Evolutionary conservation across 2,797 vertebrate genomes (phyloP), one percentile per base, ranked within the genome.

Genomic region (Enteromius radiatus): DNA sequence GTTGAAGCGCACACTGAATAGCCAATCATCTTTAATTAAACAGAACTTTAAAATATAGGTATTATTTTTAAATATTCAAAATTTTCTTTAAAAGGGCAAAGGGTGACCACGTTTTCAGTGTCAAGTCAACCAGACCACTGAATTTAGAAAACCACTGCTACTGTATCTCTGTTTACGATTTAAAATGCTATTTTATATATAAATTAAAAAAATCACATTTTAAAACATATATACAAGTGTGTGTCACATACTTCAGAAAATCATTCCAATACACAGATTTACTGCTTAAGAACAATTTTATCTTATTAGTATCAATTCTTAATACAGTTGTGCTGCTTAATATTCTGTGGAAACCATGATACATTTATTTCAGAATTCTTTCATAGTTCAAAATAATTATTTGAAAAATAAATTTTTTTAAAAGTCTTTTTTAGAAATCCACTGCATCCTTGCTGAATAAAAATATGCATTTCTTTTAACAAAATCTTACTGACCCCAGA

Each of bases 91-190:
- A 82, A 54, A 41, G 33, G 41, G 61, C 19, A 67, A 67, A 76
- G 33, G 1, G 45, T 23, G 28, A 21, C 31, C 5, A 52, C 49
- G 69, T 68, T 54, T 67, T 19, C 10, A 43, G n/a, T 76, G 61
- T 41, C 43, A 67, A 56, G 8, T 69, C 28, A 74, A 69, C 63
- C 47, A 68, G 8, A 56, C 11, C 12, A 56, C 54, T 31, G 15
- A 36, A 43, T 52, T 61, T 15, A 6, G 36, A 33, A 67, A 9
- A 9, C 0, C 11, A 4, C 23, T 45, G 49, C 47, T 82, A n/a
- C n/a, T n/a, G n/a, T n/a, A 76, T 56, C 61, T 76, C 36, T 23
- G 73, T 82, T 76, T 68, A 75, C 71, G n/a, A n/a, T n/a, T n/a
- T n/a, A n/a, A n/a, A n/a, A n/a, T n/a, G n/a, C n/a, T n/a, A n/a